These are phyloP conservation scores for Drosophila orosa DNA, from an alignment of 1,140 invertebrate genomes.

Conservation along the genomic window DNA sequence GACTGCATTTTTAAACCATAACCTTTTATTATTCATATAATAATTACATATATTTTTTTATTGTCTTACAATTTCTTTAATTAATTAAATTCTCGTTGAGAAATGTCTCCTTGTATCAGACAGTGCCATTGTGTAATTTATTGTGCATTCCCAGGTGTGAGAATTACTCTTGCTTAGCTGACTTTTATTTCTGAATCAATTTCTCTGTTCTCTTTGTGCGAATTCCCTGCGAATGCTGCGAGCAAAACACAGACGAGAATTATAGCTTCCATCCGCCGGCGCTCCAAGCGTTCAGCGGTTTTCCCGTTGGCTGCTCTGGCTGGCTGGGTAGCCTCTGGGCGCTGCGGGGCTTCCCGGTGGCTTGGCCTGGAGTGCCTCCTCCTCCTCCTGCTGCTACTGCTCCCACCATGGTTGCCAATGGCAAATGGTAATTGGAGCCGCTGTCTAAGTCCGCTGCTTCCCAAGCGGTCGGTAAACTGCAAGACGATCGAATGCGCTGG, in stretches of 20 bases:
- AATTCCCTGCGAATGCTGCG: constrained; percentile 29
- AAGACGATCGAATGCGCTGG: constrained; percentile 50
- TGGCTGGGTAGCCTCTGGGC: constrained; percentile 19
- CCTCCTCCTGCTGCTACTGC: background rate
- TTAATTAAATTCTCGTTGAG: background rate
- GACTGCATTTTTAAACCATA: too few species aligned
- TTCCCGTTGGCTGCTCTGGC: constrained; percentile 52
- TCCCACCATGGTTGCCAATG: constrained; percentile 19
- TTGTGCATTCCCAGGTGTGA: background rate
- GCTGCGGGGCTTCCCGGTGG: constrained; percentile 43
- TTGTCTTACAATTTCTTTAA: background rate
- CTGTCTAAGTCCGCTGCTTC: constrained; percentile 48
- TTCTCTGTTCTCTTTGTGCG: constrained; percentile 15
- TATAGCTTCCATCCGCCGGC: constrained; percentile 24
- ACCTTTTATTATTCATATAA: background rate
- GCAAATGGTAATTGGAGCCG: constrained; percentile 69
- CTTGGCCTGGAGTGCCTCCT: constrained; percentile 25
- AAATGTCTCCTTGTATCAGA: background rate
- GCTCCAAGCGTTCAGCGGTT: constrained; percentile 31
- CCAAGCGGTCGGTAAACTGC: constrained; percentile 39
- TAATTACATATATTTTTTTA: background rate
- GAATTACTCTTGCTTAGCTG: constrained; percentile 1
- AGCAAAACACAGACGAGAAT: constrained; percentile 58
- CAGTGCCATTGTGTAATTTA: background rate
- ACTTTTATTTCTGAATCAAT: constrained; percentile 31